A percentile compares a stretch with the other conserved stretches of the same genome.
Evolutionary conservation across 2,888 invertebrate genomes (phyloP).

Genomic region (Trypoxylon attenuatum): DNA sequence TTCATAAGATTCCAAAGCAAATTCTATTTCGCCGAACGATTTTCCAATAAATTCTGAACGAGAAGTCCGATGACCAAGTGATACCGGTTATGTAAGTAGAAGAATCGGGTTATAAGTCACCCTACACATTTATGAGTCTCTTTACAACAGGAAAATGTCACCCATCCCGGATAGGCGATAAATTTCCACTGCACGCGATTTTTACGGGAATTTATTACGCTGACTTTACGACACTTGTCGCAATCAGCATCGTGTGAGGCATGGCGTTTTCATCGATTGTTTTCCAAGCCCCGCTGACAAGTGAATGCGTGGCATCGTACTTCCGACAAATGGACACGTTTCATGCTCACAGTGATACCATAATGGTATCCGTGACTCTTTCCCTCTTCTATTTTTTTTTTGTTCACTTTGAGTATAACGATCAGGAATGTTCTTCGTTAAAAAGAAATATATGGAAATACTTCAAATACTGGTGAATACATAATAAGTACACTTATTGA

Average conservation of each 20-base stretch:
- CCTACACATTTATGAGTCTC: slow-evolving; percentile 10
- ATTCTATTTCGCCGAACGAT: neutral
- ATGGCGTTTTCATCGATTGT: slow-evolving; percentile 39
- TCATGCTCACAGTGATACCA: no score
- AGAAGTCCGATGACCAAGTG: neutral
- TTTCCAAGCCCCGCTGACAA: slow-evolving; percentile 3
- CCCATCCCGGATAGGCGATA: slow-evolving; percentile 9
- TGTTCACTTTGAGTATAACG: no score
- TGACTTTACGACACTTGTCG: slow-evolving; percentile 18
- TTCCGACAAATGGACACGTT: no score
- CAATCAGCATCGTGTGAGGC: slow-evolving; percentile 24
- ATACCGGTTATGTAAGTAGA: slow-evolving; percentile 8
- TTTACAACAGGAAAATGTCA: slow-evolving; percentile 12
- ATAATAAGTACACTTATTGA: no score
- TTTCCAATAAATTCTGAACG: slow-evolving; percentile 14
- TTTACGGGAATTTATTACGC: slow-evolving; percentile 16
- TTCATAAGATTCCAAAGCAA: no score
- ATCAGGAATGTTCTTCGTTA: no score
- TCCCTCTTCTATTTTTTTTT: no score
- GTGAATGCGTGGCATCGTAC: neutral
- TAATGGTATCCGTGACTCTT: no score
- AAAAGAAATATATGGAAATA: no score
- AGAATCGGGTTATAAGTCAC: slow-evolving; percentile 20
- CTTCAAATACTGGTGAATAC: no score
- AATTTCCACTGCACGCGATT: slow-evolving; percentile 12